Base-by-base conservation (phyloP, 92 coral and sea anemone genomes). In the Bergia sp. region DNA sequence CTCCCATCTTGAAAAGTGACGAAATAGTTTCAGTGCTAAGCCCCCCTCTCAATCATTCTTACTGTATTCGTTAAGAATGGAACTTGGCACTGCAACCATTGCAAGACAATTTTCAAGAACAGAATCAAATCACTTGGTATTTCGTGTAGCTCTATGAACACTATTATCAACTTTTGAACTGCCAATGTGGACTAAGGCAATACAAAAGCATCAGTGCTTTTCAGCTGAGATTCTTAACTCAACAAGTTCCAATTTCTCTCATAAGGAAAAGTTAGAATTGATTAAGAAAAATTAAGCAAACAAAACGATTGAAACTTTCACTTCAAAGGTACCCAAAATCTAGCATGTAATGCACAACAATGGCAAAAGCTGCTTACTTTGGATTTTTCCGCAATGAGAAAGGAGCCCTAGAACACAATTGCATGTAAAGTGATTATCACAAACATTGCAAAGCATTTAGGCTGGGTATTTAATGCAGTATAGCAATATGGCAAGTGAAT, bases 331-430 rank as follows among this genome's bases (percentile, higher is more conserved):
- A 79, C 83, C 18, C 41, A 49, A 57, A 18, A 66, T 37, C 73
- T 64, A 50, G 86, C 37, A 66, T 47, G 61, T 50, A 72, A 43
- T 1, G 79, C 67, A 84, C 50, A 47, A 84, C 49, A 71, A 84
- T 29, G 37, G 78, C 78, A 45, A 84, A 81, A 84, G 79, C 87
- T 43, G 87, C 87, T 84, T 84, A 84, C 87, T 84, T 84, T 71
- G 87, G 39, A 84, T 84, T 84, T 84, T 84, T 84, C 87, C 87
- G 87, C 79, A 69, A 38, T 69, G 72, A 11, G 64, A 84, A 84
- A 3, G 87, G 87, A 71, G 79, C 87, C 87, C 87, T 84, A 84
- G 5, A 84, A 84, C 39, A 36, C 77, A 84, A 84, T 72, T 73
- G 77, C 16, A 84, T 72, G 87, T 72, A 72, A 84, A 12, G 77